Conservation (phyloP, 2,113 vertebrate genomes). For the Proterorhinus semilunaris region DNA sequence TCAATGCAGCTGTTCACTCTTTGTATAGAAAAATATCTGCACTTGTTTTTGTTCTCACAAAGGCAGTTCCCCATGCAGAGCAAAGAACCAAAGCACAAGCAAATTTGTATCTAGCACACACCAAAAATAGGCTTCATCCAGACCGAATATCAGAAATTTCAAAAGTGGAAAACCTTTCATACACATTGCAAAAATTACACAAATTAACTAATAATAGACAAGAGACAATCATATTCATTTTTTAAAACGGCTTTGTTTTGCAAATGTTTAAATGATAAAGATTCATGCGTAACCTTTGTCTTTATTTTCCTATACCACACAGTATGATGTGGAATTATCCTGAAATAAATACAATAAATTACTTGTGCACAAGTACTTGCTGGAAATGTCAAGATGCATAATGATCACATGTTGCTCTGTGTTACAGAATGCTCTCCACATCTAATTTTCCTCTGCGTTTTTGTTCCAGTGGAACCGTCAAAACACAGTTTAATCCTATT, state of each 20-base stretch:
- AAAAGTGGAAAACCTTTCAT: background rate
- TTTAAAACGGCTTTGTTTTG: background rate
- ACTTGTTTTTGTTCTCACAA: background rate
- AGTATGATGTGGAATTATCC: background rate
- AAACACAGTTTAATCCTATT: too few relatives aligned
- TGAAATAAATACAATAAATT: slow-evolving; percentile 2
- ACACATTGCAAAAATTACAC: background rate
- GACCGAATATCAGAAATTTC: background rate
- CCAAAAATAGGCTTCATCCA: background rate
- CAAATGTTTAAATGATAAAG: background rate
- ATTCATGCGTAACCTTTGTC: background rate
- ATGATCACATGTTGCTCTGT: background rate
- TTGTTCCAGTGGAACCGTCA: too few relatives aligned
- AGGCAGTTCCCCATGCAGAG: background rate
- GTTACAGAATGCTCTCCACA: background rate
- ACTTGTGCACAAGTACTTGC: background rate
- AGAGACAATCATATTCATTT: background rate
- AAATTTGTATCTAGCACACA: background rate
- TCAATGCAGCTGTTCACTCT: slow-evolving; percentile 67
- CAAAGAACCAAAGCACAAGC: background rate
- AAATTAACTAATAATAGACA: too few relatives aligned
- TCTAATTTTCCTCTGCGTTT: background rate
- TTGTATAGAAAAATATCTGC: slow-evolving; percentile 35
- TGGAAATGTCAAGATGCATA: background rate
- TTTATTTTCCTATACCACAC: background rate